A percentile compares a stretch with the other conserved stretches of the same genome.
Evolutionary conservation across 1,140 invertebrate species (phyloP).

Genomic region (Achroia grisella): DNA sequence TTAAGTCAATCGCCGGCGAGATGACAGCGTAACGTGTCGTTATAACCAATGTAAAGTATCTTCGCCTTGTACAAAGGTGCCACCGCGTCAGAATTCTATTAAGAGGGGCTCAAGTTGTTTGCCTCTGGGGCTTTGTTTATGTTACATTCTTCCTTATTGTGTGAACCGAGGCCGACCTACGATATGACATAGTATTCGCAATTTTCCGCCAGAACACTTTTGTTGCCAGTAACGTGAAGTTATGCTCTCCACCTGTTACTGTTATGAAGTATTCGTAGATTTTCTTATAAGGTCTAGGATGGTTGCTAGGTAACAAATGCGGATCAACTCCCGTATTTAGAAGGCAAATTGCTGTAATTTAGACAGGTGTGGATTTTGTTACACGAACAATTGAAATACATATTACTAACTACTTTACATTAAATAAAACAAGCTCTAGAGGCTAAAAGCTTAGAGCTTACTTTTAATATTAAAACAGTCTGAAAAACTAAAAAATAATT

Average conservation of each 20-base stretch:
- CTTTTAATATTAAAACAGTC: too few species aligned
- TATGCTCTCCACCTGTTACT: constrained; percentile 36
- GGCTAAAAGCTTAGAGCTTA: too few species aligned
- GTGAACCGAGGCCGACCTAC: constrained; percentile 18
- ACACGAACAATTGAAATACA: too few species aligned
- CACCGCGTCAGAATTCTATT: constrained; percentile 54
- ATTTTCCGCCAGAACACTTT: constrained; percentile 30
- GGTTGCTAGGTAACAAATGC: background rate
- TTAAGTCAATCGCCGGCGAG: too few species aligned
- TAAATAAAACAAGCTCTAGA: too few species aligned
- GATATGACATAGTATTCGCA: constrained; percentile 42
- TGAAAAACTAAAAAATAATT: too few species aligned
- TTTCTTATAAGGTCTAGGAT: constrained; percentile 1
- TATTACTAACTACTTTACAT: too few species aligned
- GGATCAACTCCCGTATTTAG: too few species aligned
- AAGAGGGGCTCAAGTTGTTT: constrained; percentile 54
- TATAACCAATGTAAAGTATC: constrained; percentile 35
- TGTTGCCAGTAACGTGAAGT: constrained; percentile 19
- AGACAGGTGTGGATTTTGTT: too few species aligned
- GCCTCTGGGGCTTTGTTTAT: constrained; percentile 45
- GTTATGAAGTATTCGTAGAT: constrained; percentile 20
- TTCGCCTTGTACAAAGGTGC: constrained; percentile 36
- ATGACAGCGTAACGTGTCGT: background rate
- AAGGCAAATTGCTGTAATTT: too few species aligned
- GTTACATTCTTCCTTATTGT: constrained; percentile 43